These are phyloP conservation scores for Oncorhynchus clarkii DNA, from an alignment of 2,113 vertebrate species.

Conservation along the genomic window DNA sequence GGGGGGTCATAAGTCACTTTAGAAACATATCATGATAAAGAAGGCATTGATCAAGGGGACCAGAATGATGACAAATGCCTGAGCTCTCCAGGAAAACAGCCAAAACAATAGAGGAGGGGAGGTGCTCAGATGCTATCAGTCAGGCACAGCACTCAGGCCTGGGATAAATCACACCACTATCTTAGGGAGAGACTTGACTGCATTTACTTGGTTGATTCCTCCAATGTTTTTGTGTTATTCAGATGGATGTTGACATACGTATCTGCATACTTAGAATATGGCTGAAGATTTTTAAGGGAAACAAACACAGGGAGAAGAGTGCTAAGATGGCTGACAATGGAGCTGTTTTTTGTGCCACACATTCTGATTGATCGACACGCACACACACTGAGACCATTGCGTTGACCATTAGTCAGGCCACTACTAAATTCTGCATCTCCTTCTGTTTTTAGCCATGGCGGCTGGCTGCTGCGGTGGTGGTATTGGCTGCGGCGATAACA, in stretches of 20 bases:
- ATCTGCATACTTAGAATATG: not conserved
- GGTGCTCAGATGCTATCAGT: slow-evolving; percentile 12
- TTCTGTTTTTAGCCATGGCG: slow-evolving; percentile 32
- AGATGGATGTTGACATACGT: too few relatives aligned
- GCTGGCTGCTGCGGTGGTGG: slow-evolving; percentile 36
- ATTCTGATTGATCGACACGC: not conserved
- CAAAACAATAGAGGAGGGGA: slow-evolving; percentile 11
- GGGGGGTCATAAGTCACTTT: slow-evolving; percentile 43
- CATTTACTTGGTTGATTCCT: too few relatives aligned
- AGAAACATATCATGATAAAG: slow-evolving; percentile 62
- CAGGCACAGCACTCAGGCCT: slow-evolving; percentile 13
- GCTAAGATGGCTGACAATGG: not conserved
- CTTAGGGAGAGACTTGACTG: not conserved
- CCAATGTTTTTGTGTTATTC: too few relatives aligned
- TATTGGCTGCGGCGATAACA: slow-evolving; percentile 63
- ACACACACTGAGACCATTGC: slow-evolving; percentile 31
- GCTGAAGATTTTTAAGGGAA: not conserved
- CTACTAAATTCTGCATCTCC: slow-evolving; percentile 63
- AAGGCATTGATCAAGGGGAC: slow-evolving; percentile 58
- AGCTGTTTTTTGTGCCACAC: not conserved
- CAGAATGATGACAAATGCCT: slow-evolving; percentile 52
- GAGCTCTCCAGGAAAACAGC: slow-evolving; percentile 30
- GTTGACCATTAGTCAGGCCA: slow-evolving; percentile 67
- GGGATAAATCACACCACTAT: not conserved
- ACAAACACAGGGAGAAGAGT: not conserved